Evolutionary conservation across 1,140 invertebrate genomes (phyloP), one percentile per base, ranked within the genome.

Genomic region (Plutomurus gul): DNA sequence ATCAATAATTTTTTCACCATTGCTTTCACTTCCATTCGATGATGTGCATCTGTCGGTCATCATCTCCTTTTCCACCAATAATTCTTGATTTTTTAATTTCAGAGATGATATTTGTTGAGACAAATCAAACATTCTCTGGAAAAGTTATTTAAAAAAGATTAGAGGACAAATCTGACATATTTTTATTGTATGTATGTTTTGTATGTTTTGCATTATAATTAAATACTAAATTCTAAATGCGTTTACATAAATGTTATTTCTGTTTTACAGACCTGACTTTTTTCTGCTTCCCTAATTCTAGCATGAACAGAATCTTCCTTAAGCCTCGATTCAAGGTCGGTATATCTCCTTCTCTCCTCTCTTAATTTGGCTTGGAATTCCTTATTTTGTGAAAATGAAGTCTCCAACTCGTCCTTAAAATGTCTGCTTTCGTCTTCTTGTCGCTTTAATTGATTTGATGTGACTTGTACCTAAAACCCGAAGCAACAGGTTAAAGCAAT

Each of bases 291-390:
- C 27, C 81, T 81, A 25, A 84, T 84, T 25, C 83, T 75, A 16
- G 83, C 83, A 81, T 82, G 81, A 7, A 84, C 83, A 36, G 83
- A 84, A 36, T 84, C 83, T 70, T 84, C 83, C 27, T 84, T 84
- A 3, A 84, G 74, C 40, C 94, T 93, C 77, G 93, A 92, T 85
- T 97, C 95, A 13, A 96, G 87, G 87, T 97, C 95, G 20, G 91
- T 89, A 85, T 95, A 95, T 86, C 94, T 94, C 84, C 96, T 91
- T 77, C 94, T 91, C 84, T 96, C 93, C 83, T 97, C 95, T 46
- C 95, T 90, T 56, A 97, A 88, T 77, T 93, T 91, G 36, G 91
- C 90, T 71, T 95, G 87, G 8, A 73, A 22, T 43, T 95, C 92
- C 56, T 93, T 91, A 85, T 96, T 93, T 22, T 91, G 88, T 51